Conservation (phyloP, 2,797 vertebrate species). For the Notolabrus celidotus region DNA sequence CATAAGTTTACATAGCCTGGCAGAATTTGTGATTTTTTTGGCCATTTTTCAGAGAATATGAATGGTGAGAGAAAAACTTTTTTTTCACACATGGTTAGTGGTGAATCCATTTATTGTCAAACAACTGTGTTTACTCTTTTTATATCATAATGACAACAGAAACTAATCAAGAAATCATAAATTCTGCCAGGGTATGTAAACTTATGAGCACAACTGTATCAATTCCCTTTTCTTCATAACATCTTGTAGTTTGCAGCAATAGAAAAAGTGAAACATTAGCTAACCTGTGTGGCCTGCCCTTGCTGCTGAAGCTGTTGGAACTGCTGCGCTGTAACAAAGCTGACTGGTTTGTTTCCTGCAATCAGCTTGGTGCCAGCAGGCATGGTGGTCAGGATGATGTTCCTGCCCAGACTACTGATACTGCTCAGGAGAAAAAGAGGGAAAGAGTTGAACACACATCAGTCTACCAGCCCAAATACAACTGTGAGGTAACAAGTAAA, state of each 20-base stretch:
- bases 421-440: constrained; percentile 71
- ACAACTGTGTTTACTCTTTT: no score
- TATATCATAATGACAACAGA: no score
- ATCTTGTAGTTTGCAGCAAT: not conserved
- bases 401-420: constrained; percentile 94
- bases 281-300: constrained; percentile 96
- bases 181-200: no score
- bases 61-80: no score
- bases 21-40: no score
- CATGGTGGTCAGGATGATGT: constrained; percentile 98
- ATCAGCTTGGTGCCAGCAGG: constrained; percentile 97
- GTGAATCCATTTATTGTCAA: no score
- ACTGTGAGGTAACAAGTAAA: not conserved
- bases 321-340: constrained; percentile 97
- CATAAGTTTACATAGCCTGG: no score
- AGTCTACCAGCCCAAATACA: not conserved
- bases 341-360: constrained; percentile 97
- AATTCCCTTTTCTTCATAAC: not conserved
- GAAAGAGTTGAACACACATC: not conserved
- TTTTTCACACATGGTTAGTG: no score
- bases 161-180: no score
- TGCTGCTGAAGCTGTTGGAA: constrained; percentile 99
- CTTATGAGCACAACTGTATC: no score
- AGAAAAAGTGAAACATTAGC: not conserved
- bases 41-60: no score